These are phyloP conservation scores for Cataglyphis albicans DNA, from an alignment of 2,888 invertebrate genomes.

Conservation along the genomic window DNA sequence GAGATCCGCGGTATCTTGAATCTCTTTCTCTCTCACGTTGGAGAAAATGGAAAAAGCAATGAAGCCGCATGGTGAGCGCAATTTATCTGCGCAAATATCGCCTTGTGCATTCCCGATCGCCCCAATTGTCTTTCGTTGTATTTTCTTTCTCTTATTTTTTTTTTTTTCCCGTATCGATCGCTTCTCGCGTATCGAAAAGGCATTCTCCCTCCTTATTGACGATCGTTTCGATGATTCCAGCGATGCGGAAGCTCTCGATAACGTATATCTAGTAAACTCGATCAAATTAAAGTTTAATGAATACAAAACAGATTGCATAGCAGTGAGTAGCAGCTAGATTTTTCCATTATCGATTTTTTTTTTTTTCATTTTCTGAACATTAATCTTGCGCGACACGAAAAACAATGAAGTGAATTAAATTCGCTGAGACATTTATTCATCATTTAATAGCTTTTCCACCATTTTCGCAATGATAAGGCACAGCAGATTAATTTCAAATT, in stretches of 20 bases:
- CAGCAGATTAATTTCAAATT: constrained; percentile 25
- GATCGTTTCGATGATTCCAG: constrained; percentile 42
- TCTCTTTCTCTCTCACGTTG: constrained; percentile 61
- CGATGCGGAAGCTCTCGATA: constrained; percentile 29
- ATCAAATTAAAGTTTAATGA: constrained; percentile 54
- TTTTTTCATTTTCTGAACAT: background rate
- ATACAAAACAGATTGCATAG: constrained; percentile 23
- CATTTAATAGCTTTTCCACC: constrained; percentile 3
- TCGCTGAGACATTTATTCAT: background rate
- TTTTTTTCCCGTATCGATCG: constrained; percentile 4
- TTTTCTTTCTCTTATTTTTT: constrained; percentile 11
- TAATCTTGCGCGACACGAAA: constrained; percentile 8
- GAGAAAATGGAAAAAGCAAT: constrained; percentile 79
- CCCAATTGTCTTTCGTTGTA: constrained; percentile 40
- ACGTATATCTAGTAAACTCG: constrained; percentile 31
- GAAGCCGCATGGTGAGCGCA: constrained; percentile 60
- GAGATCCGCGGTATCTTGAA: constrained; percentile 14
- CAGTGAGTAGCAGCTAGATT: background rate
- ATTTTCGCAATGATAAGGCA: background rate
- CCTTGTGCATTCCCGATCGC: constrained; percentile 61
- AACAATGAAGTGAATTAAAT: constrained; percentile 6
- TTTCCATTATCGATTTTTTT: background rate
- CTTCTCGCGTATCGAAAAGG: constrained; percentile 34
- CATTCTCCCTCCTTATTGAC: background rate
- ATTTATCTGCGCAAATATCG: constrained; percentile 73